Evolutionary conservation across 64 coral and sea anemone genomes (phyloP), one percentile per base, ranked within the genome.

Genomic region (Stichodactyla mertensii): DNA sequence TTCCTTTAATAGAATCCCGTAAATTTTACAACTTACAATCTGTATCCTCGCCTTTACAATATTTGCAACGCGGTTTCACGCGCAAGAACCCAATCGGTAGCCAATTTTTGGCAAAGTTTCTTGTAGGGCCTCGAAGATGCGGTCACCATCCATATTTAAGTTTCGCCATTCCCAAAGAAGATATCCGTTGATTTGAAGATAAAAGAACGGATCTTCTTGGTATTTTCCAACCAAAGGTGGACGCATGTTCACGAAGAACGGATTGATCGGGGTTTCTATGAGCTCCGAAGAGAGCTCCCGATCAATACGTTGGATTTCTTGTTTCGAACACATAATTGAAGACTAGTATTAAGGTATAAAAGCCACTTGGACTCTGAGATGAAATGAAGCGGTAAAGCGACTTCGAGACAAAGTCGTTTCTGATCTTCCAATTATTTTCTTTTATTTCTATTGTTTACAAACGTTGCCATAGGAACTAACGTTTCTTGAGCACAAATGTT

Each of bases 261-360:
- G 87, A 55, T 89, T 82, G 78, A 89, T 82, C 87, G 61, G 60
- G 87, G 78, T 26, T 88, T 89, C 79, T 66, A 89, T 83, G 78
- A 89, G 79, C 87, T 89, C 87, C 83, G 59, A 82, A 83, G 64
- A 89, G 87, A 89, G 87, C 87, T 89, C 86, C 79, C 59, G 87
- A 89, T 89, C 87, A 82, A 89, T 64, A 26, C 61, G 78, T 26
- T 67, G 87, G 78, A 89, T 82, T 82, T 83, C 87, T 89, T 64
- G 71, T 28, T 28, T 71, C 24, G 69, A 71, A 71, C 23, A 71
- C 69, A 71, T 71, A 71, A 12, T n/a, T 10, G 9, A 31, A 71
- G 4, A 10, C 2, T 10, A 28, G 69, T 0, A 28, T 71, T 27
- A 71, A 28, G 4, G 22, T 31, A 28, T 26, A 24, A 31, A 31